These are phyloP conservation scores for Festucalex cinctus DNA, from an alignment of 2,113 vertebrate genomes.

Conservation along the genomic window DNA sequence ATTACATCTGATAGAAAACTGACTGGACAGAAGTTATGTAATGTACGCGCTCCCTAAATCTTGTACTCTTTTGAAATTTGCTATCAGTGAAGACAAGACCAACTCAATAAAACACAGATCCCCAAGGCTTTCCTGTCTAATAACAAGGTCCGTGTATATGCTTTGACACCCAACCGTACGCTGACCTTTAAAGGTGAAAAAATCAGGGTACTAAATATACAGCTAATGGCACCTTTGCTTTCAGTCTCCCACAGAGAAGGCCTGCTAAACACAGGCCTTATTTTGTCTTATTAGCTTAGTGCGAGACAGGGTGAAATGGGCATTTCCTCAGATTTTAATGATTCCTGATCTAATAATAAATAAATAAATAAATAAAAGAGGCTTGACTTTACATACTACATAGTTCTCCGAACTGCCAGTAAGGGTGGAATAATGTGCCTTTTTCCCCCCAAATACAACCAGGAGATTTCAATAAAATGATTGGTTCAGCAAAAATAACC, in stretches of 20 bases:
- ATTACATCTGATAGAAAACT: neutral
- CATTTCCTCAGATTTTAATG: neutral
- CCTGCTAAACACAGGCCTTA: conserved; percentile 42
- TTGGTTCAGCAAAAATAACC: too few relatives aligned
- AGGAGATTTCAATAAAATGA: too few relatives aligned
- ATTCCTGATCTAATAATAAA: neutral
- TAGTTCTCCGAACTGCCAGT: neutral
- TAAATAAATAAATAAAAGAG: neutral
- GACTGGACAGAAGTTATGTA: neutral
- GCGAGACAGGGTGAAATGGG: conserved; percentile 3
- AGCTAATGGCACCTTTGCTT: conserved; percentile 56
- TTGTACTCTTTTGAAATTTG: neutral
- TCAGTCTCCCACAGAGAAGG: conserved; percentile 26
- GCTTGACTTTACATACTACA: neutral
- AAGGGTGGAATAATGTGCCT: neutral
- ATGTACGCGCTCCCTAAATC: neutral
- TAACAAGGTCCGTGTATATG: conserved; percentile 24
- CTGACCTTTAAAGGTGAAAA: conserved; percentile 43
- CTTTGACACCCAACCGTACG: conserved; percentile 32
- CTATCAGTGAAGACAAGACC: neutral
- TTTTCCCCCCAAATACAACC: too few relatives aligned
- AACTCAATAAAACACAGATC: conserved; percentile 41
- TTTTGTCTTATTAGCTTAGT: conserved; percentile 46
- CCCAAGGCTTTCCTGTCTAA: conserved; percentile 35
- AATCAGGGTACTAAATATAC: conserved; percentile 39